Base-by-base conservation (phyloP, 1,140 invertebrate genomes). In the Arctopsyche grandis region DNA sequence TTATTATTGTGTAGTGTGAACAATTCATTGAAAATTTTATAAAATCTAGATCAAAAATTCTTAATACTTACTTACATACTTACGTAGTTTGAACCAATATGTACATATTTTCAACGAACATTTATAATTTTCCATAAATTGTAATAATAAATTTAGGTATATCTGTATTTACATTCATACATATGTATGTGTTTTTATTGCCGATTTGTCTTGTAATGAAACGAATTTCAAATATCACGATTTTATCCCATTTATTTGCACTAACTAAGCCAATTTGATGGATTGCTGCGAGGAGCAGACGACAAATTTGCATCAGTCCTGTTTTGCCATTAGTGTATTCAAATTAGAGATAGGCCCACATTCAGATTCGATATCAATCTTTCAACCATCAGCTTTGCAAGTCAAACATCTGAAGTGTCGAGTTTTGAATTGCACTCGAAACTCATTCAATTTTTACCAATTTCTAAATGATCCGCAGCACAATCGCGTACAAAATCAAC, bases 191-290 rank as follows among this genome's bases (percentile, higher is more conserved):
- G 1, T 38, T 38, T 38, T 38, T 38, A 4, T 4, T 52, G 48
- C 16, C 12, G 48, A 5, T 52, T 52, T 12, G 16, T 5, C 16
- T 52, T 52, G 3, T 52, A 12, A 52, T 52, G 12, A 52, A 52
- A 52, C 10, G 16, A 12, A 14, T 52, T 14, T 52, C 12, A 3
- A 5, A 22, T 71, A 71, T 9, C 5, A 0, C 16, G n/a, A 16
- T 44, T 71, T 38, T 29, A 14, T 16, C 3, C 21, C 29, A 12
- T 14, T 66, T 10, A 12, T 66, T 10, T 66, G 56, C 71, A 26
- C 44, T 56, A 74, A 74, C 71, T 26, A 56, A 48, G 71, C 71
- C 71, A 74, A 74, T 74, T 74, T 74, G 48, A 24, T 16, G 38
- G 19, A 5, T 48, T 26, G 71, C 48, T n/a, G n/a, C n/a, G n/a